phyloP scores from a whole-genome alignment of 2,113 vertebrate genomes.

The Lathamus discolor region DNA sequence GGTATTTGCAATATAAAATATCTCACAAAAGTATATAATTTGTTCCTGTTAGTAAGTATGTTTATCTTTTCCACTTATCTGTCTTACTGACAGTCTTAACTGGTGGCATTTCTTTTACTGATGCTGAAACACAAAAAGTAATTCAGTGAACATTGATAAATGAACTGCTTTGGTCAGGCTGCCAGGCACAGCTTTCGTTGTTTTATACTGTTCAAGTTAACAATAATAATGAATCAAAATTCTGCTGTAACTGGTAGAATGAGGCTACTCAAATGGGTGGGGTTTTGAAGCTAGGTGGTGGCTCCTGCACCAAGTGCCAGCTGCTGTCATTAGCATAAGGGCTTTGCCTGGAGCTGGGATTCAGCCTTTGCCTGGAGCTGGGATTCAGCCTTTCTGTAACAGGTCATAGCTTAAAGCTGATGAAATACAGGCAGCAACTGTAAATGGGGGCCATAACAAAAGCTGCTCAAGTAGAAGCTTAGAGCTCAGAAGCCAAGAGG shows the following conservation, averaged over 20 bases:
- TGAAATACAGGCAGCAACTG: neutral
- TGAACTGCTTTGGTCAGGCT: neutral
- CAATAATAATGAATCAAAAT: neutral
- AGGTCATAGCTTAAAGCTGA: neutral
- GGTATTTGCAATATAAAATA: neutral
- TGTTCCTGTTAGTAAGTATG: neutral
- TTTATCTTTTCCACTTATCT: neutral
- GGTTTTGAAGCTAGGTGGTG: neutral
- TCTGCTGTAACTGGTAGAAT: neutral
- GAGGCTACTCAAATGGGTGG: neutral
- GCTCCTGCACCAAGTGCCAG: neutral
- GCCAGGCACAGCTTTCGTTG: neutral
- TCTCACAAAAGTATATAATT: neutral
- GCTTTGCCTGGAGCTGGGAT: neutral
- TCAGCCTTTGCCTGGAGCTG: neutral
- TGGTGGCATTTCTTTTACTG: neutral
- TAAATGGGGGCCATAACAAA: neutral
- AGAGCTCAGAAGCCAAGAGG: neutral
- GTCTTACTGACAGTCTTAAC: neutral
- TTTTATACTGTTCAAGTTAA: neutral
- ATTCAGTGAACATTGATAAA: neutral
- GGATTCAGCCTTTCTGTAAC: neutral
- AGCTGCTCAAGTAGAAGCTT: neutral
- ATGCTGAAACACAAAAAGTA: neutral
- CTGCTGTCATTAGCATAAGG: neutral